Conservation (phyloP, 2,113 vertebrate genomes). For the Naja naja region DNA sequence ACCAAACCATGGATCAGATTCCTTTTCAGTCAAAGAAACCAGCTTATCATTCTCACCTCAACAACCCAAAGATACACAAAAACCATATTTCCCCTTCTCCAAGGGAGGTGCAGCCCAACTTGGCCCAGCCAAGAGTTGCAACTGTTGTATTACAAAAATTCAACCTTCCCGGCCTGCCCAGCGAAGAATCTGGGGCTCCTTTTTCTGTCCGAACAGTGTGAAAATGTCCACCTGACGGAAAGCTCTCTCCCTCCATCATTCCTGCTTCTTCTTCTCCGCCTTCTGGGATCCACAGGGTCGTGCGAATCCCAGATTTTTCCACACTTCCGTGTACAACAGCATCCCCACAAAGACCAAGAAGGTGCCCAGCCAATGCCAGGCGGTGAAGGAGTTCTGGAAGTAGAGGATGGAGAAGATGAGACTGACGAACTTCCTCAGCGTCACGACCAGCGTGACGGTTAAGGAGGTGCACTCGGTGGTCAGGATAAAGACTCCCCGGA, state of each 20-base stretch:
- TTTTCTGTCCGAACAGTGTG: background rate
- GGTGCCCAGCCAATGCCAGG: constrained; percentile 95
- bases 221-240: background rate
- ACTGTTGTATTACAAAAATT: background rate
- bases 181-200: constrained; percentile 13
- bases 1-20: background rate
- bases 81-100: background rate
- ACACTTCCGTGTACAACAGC: constrained; percentile 90
- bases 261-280: constrained; percentile 40
- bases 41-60: background rate
- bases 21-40: background rate
- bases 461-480: constrained; percentile 95
- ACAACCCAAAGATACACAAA: background rate
- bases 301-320: constrained; percentile 68
- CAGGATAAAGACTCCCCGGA: constrained; percentile 91
- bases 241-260: background rate
- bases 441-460: constrained; percentile 94
- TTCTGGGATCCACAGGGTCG: constrained; percentile 63
- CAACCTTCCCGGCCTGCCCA: background rate
- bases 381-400: constrained; percentile 91
- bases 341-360: constrained; percentile 87
- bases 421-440: constrained; percentile 93
- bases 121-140: constrained; percentile 37
- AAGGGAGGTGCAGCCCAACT: background rate
- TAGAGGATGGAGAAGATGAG: constrained; percentile 97